Conservation (phyloP, 2,888 invertebrate genomes). For the Tribolium freemani region DNA sequence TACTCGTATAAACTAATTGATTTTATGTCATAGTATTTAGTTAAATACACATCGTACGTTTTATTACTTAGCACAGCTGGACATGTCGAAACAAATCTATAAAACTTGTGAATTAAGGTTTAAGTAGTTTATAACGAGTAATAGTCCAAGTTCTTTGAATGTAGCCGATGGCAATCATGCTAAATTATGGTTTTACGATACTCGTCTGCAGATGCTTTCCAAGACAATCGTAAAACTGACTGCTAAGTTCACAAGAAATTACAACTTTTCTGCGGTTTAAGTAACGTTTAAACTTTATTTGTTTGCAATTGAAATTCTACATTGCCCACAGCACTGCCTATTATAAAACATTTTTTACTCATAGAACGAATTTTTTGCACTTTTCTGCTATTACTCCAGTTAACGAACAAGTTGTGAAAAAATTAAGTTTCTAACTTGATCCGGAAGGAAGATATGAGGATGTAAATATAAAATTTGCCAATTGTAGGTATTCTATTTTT, state of each 20-base stretch:
- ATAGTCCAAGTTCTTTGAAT: conserved; percentile 24
- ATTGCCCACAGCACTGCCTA: background rate
- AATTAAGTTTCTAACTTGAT: too few relatives aligned
- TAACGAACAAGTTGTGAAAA: too few relatives aligned
- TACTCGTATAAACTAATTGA: background rate
- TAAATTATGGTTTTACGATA: conserved; percentile 38
- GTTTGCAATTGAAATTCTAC: conserved; percentile 7
- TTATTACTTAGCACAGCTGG: conserved; percentile 26
- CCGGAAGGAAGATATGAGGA: too few relatives aligned
- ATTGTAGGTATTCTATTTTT: too few relatives aligned
- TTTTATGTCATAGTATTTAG: background rate
- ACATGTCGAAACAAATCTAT: conserved; percentile 23
- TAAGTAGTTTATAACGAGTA: conserved; percentile 31
- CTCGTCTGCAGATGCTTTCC: conserved; percentile 31
- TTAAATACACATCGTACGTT: conserved; percentile 2
- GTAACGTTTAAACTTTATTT: conserved; percentile 19
- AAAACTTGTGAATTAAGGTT: conserved; percentile 34
- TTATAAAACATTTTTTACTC: too few relatives aligned
- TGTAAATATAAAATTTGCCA: too few relatives aligned
- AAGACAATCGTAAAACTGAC: conserved; percentile 28
- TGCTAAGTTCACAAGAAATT: conserved; percentile 19
- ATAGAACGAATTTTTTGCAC: too few relatives aligned
- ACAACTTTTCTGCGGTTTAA: conserved; percentile 21
- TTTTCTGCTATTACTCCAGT: too few relatives aligned
- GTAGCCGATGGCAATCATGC: conserved; percentile 26